phyloP scores from a whole-genome alignment of 23 tunicate genomes.

The Halocynthia aurantium region DNA sequence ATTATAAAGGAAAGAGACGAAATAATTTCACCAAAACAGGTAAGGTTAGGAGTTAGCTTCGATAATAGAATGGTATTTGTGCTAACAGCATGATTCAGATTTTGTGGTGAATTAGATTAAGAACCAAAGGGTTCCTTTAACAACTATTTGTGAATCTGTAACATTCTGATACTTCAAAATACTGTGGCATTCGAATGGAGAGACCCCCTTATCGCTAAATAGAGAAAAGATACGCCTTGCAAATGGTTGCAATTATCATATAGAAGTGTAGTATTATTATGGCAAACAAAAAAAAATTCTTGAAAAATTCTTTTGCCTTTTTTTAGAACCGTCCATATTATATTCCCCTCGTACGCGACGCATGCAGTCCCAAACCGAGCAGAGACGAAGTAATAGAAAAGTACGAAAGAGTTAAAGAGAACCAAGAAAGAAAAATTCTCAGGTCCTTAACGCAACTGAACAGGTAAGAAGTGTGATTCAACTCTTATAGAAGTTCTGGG shows the following conservation, averaged over 20 bases:
- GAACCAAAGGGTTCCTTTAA: too few species aligned
- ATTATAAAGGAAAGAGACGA: constrained; percentile 23
- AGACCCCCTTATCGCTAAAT: too few species aligned
- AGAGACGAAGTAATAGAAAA: constrained; percentile 58
- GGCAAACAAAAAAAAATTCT: too few species aligned
- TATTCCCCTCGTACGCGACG: constrained; percentile 11
- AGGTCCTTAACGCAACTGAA: constrained; percentile 65
- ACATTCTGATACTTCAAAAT: too few species aligned
- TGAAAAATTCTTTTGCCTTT: background rate
- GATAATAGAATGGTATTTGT: too few species aligned
- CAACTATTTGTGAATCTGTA: too few species aligned
- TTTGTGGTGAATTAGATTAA: too few species aligned
- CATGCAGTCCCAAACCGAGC: constrained; percentile 10
- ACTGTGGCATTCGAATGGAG: too few species aligned
- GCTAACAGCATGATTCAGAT: too few species aligned
- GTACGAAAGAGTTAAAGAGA: constrained; percentile 51
- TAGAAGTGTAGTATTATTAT: too few species aligned
- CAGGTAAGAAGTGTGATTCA: constrained; percentile 14
- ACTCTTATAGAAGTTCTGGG: background rate
- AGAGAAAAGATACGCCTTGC: too few species aligned
- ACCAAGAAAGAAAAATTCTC: constrained; percentile 39
- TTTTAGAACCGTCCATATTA: constrained; percentile 22
- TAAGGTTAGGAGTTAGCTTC: background rate
- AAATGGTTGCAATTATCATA: too few species aligned
- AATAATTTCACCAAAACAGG: constrained; percentile 21